Conservation (phyloP, 2,113 vertebrate species). For the Odontesthes bonariensis region DNA sequence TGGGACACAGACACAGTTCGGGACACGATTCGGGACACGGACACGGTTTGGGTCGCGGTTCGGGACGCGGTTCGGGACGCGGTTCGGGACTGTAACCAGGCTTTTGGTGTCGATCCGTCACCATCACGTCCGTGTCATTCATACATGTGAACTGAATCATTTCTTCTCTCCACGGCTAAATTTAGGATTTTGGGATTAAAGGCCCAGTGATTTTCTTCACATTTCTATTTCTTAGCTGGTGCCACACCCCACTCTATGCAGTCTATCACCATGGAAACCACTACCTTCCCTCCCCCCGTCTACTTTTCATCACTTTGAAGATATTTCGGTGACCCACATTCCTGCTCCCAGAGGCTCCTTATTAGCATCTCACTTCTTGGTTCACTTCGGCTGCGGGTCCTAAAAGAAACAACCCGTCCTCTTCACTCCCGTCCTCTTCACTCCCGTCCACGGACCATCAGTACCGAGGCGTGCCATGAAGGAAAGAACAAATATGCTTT, state of each 20-base stretch:
- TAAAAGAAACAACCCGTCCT: background rate
- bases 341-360: conserved; percentile 1
- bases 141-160: background rate
- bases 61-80: too few species aligned
- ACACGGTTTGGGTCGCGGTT: too few species aligned
- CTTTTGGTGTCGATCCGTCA: background rate
- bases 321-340: conserved; percentile 67
- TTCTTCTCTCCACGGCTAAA: conserved; percentile 6
- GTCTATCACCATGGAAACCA: conserved; percentile 62
- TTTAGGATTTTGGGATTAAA: conserved; percentile 47
- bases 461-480: background rate
- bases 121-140: background rate
- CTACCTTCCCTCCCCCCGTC: conserved; percentile 22
- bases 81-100: too few species aligned
- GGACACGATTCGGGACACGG: too few species aligned
- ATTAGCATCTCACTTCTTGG: background rate
- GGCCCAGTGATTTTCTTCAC: background rate
- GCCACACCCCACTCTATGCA: background rate
- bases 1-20: too few species aligned
- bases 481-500: too few species aligned
- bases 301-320: conserved; percentile 55
- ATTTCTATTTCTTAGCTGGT: background rate
- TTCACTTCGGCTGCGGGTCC: background rate
- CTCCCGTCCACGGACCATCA: conserved; percentile 1
- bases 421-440: background rate